Evolutionary conservation across 2,888 invertebrate genomes (phyloP), one percentile per base, ranked within the genome.

Genomic region (Phoenoteleia sp.): DNA sequence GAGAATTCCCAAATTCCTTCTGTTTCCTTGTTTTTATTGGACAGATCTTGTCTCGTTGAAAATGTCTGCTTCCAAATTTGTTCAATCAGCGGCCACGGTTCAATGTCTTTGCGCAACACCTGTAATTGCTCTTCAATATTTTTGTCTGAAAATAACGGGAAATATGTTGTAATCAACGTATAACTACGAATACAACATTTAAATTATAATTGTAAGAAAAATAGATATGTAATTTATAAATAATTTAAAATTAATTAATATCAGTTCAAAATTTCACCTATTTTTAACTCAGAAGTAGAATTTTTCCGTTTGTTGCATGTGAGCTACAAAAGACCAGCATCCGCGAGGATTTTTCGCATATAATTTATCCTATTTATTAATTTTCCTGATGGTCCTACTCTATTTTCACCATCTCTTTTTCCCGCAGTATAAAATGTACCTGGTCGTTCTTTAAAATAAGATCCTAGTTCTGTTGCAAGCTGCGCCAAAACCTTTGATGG

Each of bases 301-400:
- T 11, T 45, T 45, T 7, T 7, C 4, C 45, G 45, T n/a, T n/a
- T 5, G 33, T 45, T 45, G 15, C 13, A 5, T 13, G 13, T 13
- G 4, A 15, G 5, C 13, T 45, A 5, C 7, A 60, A 21, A 4
- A 60, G 39, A 0, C 60, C 60, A 23, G 1, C 9, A 3, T 36
- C 39, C 0, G 1, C 5, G 4, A 60, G 15, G 2, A 39, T 4
- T 60, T 60, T 60, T 21, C 60, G 36, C 39, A 39, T 39, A 15
- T 60, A 60, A 23, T 60, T 60, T 1, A 60, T 60, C 1, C 60
- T 3, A n/a, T 2, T 1, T 2, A 21, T 2, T 5, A 60, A 23
- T 60, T 60, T 60, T 36, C 60, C 60, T 21, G 60, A 11, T 60
- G 60, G 39, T 5, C 60, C 60, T 21, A 60, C 23, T 21, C 19